Evolutionary conservation across 2,797 vertebrate genomes (phyloP).

Genomic region (Typhlichthys subterraneus): DNA sequence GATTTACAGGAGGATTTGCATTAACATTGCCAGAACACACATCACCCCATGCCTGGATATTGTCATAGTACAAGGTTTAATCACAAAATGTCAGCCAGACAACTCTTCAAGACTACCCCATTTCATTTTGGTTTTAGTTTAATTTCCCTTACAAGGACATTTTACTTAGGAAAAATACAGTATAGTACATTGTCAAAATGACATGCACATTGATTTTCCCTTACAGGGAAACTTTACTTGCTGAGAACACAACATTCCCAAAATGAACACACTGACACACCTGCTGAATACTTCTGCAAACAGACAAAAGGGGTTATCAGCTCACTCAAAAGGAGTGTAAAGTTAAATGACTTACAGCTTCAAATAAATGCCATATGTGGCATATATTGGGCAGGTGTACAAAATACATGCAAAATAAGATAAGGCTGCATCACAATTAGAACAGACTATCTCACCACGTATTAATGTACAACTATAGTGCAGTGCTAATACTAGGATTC

Average conservation of each 20-base stretch:
- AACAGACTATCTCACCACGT: neutral
- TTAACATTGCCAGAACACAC: slow-evolving; percentile 31
- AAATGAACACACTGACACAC: no score
- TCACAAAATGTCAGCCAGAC: slow-evolving; percentile 15
- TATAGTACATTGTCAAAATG: no score
- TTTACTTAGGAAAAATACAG: no score
- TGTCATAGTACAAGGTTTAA: slow-evolving; percentile 46
- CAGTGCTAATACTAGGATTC: neutral
- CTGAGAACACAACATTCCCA: no score
- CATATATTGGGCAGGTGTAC: neutral
- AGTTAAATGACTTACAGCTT: slow-evolving; percentile 25
- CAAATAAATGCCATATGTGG: slow-evolving; percentile 2
- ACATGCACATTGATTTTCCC: no score
- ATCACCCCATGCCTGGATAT: slow-evolving; percentile 21
- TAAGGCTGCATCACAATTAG: neutral
- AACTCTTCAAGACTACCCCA: no score
- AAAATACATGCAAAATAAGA: neutral
- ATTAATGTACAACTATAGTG: neutral
- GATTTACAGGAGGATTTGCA: slow-evolving; percentile 48
- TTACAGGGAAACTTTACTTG: no score
- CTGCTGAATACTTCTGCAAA: no score
- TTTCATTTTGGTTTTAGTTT: no score
- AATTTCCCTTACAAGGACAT: no score
- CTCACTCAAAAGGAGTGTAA: slow-evolving; percentile 7
- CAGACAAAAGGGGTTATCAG: slow-evolving; percentile 16